phyloP scores from a whole-genome alignment of 2,797 vertebrate species.

The Mormyrops boulengeri region DNA sequence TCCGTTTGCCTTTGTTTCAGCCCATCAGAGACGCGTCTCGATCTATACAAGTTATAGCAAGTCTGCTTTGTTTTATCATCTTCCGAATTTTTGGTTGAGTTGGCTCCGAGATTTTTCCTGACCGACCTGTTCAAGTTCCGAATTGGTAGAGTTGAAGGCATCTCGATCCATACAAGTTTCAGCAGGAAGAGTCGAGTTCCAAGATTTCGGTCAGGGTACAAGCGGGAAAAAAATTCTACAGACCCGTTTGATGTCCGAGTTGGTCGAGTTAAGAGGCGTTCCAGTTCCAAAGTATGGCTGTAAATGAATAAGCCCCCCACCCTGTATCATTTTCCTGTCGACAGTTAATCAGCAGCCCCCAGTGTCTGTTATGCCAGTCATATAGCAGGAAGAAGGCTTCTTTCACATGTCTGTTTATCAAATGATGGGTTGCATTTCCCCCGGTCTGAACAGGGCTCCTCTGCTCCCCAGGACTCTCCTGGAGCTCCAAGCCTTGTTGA shows the following conservation, averaged over 20 bases:
- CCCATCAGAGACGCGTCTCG: not conserved
- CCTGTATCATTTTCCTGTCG: not conserved
- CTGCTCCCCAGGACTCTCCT: not conserved
- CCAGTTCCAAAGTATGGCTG: not conserved
- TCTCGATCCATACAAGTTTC: not conserved
- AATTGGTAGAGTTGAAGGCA: not conserved
- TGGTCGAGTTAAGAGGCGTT: not conserved
- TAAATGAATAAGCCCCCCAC: not conserved
- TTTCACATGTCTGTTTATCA: not conserved
- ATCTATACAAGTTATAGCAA: too few species aligned
- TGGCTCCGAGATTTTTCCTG: not conserved
- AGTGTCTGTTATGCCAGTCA: not conserved
- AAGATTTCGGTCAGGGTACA: not conserved
- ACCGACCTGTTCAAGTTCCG: not conserved
- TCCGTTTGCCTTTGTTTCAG: not conserved
- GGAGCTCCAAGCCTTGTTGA: not conserved
- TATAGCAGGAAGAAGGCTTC: not conserved
- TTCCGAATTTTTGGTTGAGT: not conserved
- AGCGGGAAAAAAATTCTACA: not conserved
- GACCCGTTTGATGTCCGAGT: not conserved
- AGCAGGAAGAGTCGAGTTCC: not conserved
- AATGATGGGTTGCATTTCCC: not conserved
- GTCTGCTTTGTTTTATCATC: not conserved
- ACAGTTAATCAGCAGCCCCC: not conserved
- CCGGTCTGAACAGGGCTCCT: not conserved